Base-by-base conservation (phyloP, 2,113 vertebrate genomes). In the Triplophysa rosa region DNA sequence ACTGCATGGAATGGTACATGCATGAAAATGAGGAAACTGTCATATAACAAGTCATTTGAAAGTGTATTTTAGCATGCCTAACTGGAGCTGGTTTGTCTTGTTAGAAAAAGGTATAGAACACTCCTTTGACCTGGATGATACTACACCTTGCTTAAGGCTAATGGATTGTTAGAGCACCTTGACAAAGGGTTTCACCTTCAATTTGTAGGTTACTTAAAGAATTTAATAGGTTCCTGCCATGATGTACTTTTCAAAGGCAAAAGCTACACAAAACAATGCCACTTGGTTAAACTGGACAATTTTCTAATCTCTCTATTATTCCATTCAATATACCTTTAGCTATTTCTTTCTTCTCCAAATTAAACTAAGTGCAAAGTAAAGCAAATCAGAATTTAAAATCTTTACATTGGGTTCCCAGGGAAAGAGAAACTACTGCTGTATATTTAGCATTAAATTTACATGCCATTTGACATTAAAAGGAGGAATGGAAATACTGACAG, bases 381-480 rank as follows among this genome's bases (percentile, higher is more conserved):
- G 54, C 29, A 61, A 73, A 56, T 23, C 1, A 2, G 17, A 77
- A 54, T 21, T 16, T 23, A 69, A 74, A 63, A 26, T 47, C 1
- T 74, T 21, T 47, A 63, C 23, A 64, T 11, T 58, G 6, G 13
- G 33, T 80, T 42, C 59, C 29, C n/a, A 26, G 47, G 24, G 2
- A 8, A 24, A 66, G 69, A 54, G 8, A 63, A 70, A 33, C 47
- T 63, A 21, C 54, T 58, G 59, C 23, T 65, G 45, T 19, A 65
- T 63, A 29, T 74, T 68, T 61, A 79, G 65, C 23, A 10, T 52
- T 65, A 73, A 8, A 78, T 69, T 76, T 82, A 47, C 77, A 84
- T 81, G 79, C 74, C 5, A 49, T 74, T 68, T 61, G 67, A 73
- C 58, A 76, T 52, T 58, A 58, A 23, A 26, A 80, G 13, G 45